Conservation (phyloP, 2,113 vertebrate genomes). For the Otocyon megalotis region DNA sequence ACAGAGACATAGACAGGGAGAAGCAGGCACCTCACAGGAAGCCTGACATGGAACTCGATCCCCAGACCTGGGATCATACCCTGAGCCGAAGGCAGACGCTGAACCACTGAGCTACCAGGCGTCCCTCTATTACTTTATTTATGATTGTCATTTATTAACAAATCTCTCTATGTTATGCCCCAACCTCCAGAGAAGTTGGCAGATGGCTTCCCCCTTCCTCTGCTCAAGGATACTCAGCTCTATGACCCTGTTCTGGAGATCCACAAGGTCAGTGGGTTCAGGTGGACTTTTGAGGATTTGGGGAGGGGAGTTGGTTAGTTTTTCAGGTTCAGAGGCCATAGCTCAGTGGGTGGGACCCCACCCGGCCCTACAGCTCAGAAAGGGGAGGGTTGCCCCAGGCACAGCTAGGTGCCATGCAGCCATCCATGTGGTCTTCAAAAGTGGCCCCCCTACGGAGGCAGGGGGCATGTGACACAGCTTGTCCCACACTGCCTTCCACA, state of each 20-base stretch:
- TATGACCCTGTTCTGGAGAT: constrained; percentile 79
- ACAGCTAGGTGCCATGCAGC: accelerated
- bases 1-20: too few relatives aligned
- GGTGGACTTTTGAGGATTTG: neutral
- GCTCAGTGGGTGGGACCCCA: neutral
- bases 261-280: constrained; percentile 81
- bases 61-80: too few relatives aligned
- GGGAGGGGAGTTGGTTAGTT: neutral
- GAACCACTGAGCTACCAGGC: too few relatives aligned
- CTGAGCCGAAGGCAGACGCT: too few relatives aligned
- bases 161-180: neutral
- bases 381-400: neutral
- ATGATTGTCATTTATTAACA: neutral
- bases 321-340: neutral
- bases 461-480: neutral
- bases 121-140: neutral
- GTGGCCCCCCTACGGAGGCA: neutral
- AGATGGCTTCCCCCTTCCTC: constrained; percentile 83
- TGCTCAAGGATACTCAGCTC: constrained; percentile 78
- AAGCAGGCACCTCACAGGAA: too few relatives aligned
- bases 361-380: neutral
- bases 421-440: neutral
- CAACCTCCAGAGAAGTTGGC: constrained; percentile 80
- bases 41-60: too few relatives aligned
- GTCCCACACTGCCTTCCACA: neutral